Conservation (phyloP, 2,797 vertebrate species). For the Tapera naevia region DNA sequence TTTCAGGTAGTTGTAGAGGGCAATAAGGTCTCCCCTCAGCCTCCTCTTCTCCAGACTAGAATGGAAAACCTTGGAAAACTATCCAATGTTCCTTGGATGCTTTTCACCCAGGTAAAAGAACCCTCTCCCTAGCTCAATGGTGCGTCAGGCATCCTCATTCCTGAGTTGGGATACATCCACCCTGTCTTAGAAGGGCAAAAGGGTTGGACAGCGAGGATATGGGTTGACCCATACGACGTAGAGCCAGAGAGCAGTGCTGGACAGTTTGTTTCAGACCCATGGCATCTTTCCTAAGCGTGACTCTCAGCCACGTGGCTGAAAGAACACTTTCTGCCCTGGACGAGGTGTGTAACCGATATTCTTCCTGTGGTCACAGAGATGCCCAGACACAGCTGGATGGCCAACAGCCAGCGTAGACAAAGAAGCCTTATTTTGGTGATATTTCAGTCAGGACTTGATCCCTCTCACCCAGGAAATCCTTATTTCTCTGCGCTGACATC, state of each 20-base stretch:
- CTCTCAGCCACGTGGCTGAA: background rate
- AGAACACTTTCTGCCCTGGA: background rate
- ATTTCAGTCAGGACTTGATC: background rate
- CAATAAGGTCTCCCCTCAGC: too few species aligned
- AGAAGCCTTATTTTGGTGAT: background rate
- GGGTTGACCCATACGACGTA: background rate
- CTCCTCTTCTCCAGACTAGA: too few species aligned
- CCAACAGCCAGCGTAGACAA: background rate
- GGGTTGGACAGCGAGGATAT: background rate
- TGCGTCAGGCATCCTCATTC: background rate
- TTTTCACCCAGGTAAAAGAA: background rate
- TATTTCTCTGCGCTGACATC: background rate
- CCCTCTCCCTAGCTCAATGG: background rate
- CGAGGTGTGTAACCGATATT: rapidly evolving
- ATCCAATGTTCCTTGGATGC: too few species aligned
- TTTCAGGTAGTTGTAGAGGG: too few species aligned
- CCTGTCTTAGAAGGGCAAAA: background rate
- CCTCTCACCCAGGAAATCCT: background rate
- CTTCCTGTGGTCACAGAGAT: background rate
- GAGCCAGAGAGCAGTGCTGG: background rate
- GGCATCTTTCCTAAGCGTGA: rapidly evolving
- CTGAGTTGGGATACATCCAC: background rate
- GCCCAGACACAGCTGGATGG: background rate
- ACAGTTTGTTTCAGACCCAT: background rate
- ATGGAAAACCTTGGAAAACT: too few species aligned